phyloP scores from a whole-genome alignment of 2,113 vertebrate genomes.

The Odocoileus virginianus region DNA sequence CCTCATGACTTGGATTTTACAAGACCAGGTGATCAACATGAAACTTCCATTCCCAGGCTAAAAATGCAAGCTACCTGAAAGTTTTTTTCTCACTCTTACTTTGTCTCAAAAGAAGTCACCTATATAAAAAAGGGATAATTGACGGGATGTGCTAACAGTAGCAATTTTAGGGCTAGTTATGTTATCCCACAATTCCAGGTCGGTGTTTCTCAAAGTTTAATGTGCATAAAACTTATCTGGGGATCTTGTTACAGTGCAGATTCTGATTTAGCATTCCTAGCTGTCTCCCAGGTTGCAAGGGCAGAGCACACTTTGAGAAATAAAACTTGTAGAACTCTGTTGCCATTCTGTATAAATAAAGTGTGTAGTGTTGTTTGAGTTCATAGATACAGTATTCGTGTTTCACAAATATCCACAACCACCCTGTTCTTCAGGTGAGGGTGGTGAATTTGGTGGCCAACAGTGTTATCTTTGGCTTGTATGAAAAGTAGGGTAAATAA shows the following conservation, averaged over 20 bases:
- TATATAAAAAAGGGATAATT: background rate
- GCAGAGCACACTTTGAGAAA: background rate
- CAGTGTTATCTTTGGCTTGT: background rate
- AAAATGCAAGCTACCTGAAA: background rate
- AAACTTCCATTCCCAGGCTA: background rate
- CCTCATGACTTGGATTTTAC: background rate
- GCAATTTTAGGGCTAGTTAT: background rate
- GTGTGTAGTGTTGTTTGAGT: background rate
- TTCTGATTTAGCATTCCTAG: background rate
- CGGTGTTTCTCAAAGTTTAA: background rate
- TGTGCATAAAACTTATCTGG: background rate
- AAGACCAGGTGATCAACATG: background rate
- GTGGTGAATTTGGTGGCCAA: background rate
- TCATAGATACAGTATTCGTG: background rate
- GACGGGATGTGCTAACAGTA: background rate
- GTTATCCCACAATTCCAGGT: background rate
- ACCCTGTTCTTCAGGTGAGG: background rate
- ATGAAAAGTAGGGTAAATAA: background rate
- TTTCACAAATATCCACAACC: background rate
- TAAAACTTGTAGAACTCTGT: background rate
- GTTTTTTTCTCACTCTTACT: background rate
- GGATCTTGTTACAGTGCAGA: background rate
- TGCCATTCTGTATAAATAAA: background rate
- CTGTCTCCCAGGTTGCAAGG: background rate
- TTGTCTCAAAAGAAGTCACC: background rate